Evolutionary conservation across 1,140 invertebrate species (phyloP).

Genomic region (Holotrichia oblita): DNA sequence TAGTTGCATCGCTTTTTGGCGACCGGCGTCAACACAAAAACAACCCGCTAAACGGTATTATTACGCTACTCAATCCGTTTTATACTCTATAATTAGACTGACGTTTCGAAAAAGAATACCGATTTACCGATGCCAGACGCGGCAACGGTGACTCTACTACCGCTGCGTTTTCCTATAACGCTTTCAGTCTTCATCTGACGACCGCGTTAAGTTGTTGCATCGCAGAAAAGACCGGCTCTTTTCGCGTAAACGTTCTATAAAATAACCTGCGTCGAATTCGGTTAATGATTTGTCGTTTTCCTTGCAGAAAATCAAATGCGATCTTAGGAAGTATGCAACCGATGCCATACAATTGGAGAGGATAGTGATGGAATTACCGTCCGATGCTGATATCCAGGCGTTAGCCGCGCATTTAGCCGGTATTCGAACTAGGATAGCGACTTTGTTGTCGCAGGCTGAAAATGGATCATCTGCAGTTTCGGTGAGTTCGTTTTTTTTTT

Average conservation of each 20-base stretch:
- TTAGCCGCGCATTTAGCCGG: conserved; percentile 63
- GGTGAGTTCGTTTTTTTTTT: conserved; percentile 60
- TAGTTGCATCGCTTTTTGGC: too few relatives aligned
- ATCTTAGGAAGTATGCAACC: conserved; percentile 68
- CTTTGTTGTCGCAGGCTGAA: conserved; percentile 69
- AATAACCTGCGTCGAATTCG: background rate
- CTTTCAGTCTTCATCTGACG: background rate
- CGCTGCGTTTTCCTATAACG: too few relatives aligned
- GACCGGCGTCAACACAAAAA: too few relatives aligned
- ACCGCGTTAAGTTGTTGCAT: background rate
- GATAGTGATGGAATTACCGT: conserved; percentile 62
- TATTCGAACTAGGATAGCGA: conserved; percentile 65
- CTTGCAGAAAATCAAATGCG: conserved; percentile 66
- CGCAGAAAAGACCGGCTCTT: too few relatives aligned
- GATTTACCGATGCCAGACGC: too few relatives aligned
- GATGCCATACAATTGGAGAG: conserved; percentile 66
- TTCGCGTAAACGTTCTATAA: background rate
- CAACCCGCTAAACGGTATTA: too few relatives aligned
- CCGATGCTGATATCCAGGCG: conserved; percentile 65
- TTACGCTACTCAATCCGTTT: too few relatives aligned
- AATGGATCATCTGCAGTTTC: conserved; percentile 68
- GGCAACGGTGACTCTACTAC: too few relatives aligned
- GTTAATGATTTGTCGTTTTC: conserved; percentile 45
- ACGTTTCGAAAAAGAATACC: too few relatives aligned
- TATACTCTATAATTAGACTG: too few relatives aligned